phyloP scores from a whole-genome alignment of 2,113 vertebrate genomes.

The Urocynchramus pylzowi region DNA sequence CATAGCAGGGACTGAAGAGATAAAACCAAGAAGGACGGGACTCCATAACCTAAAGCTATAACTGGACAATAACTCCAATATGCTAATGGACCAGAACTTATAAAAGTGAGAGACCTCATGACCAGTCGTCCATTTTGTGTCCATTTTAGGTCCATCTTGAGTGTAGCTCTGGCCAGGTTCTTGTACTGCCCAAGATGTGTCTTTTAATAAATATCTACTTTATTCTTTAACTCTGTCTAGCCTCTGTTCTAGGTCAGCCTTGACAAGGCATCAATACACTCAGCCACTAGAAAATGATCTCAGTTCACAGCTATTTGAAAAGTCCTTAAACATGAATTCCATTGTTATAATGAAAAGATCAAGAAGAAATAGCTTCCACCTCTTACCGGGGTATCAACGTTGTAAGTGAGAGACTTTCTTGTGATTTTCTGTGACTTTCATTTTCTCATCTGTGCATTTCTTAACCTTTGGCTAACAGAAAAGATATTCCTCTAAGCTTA shows the following conservation, averaged over 20 bases:
- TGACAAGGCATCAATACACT: background rate
- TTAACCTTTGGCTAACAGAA: background rate
- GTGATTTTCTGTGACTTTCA: background rate
- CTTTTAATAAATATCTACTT: background rate
- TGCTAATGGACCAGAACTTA: background rate
- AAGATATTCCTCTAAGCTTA: background rate
- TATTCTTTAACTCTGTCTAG: background rate
- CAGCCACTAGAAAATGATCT: background rate
- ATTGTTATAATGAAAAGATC: background rate
- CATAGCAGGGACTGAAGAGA: background rate
- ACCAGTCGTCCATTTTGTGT: background rate
- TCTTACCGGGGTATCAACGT: accelerated
- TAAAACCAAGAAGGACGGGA: background rate
- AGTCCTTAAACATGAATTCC: background rate
- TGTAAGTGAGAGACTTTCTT: background rate
- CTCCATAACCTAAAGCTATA: background rate
- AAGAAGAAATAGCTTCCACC: background rate
- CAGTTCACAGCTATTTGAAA: background rate
- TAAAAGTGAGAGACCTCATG: background rate
- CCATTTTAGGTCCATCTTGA: background rate
- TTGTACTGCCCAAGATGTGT: background rate
- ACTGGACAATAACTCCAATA: background rate
- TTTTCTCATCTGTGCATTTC: background rate
- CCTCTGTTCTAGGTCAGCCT: background rate
- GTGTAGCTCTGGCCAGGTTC: background rate